These are phyloP conservation scores for Theristus sp. DNA, from an alignment of 2,888 invertebrate genomes.

Conservation along the genomic window DNA sequence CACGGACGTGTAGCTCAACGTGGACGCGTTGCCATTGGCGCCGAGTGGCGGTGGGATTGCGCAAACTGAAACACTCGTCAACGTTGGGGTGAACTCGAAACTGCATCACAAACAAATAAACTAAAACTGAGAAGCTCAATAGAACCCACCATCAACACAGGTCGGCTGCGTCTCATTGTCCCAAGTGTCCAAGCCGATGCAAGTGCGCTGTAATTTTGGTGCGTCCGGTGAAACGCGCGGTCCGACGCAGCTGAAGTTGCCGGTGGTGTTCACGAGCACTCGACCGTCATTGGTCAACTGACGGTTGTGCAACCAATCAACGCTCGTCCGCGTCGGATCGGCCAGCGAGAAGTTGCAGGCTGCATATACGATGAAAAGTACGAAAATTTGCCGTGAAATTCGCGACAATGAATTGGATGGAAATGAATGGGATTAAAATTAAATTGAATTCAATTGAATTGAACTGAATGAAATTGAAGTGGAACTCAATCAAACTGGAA, in stretches of 20 bases:
- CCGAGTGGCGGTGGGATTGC: not conserved
- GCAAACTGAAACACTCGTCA: not conserved
- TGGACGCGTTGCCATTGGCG: not conserved
- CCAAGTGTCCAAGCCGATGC: not conserved
- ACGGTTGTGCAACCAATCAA: not conserved
- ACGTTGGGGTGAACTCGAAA: not conserved
- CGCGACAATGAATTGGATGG: too few species aligned
- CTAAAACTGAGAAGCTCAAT: not conserved
- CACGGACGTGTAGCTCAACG: too few species aligned
- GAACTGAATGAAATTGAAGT: not conserved
- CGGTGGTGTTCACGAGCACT: not conserved
- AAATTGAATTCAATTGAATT: not conserved
- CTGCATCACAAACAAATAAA: not conserved
- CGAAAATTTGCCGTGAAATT: too few species aligned
- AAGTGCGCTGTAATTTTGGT: too few species aligned
- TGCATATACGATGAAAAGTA: too few species aligned
- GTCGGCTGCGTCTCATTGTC: not conserved
- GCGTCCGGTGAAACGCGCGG: not conserved
- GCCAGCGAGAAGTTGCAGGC: not conserved
- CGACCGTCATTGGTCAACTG: not conserved
- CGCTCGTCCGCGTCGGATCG: not conserved
- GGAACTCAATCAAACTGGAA: not conserved
- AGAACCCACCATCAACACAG: not conserved
- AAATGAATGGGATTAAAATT: not conserved
- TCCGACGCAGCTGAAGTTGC: not conserved